phyloP scores from a whole-genome alignment of 1,140 invertebrate genomes.

The Camponotus vicinus region DNA sequence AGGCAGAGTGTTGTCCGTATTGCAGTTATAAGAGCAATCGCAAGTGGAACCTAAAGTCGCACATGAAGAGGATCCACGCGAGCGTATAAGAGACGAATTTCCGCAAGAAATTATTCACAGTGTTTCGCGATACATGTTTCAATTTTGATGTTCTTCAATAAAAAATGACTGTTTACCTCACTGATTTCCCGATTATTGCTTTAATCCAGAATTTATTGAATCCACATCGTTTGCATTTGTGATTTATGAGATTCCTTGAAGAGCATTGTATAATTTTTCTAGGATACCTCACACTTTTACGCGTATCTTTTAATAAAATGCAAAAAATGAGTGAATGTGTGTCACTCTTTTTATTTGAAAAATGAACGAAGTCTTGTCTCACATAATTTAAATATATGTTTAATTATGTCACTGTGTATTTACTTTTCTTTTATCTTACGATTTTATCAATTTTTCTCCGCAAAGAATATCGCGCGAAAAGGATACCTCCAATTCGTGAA shows the following conservation, averaged over 20 bases:
- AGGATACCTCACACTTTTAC: background rate
- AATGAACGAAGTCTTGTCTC: background rate
- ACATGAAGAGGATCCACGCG: slow-evolving; percentile 81
- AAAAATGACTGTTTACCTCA: slow-evolving; percentile 19
- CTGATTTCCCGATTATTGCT: background rate
- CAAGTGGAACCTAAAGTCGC: slow-evolving; percentile 84
- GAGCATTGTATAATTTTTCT: background rate
- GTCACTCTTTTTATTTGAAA: no score
- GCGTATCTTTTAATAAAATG: no score
- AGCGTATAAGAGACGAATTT: slow-evolving; percentile 14
- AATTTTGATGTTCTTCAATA: slow-evolving; percentile 51
- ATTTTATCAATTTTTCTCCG: slow-evolving; percentile 12
- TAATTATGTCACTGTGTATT: background rate
- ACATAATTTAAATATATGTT: background rate
- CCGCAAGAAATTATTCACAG: background rate
- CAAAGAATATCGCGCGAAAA: background rate
- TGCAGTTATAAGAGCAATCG: slow-evolving; percentile 84
- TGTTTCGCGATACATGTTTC: slow-evolving; percentile 9
- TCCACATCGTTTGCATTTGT: background rate
- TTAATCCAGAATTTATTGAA: background rate
- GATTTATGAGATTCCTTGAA: background rate
- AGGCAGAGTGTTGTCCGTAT: slow-evolving; percentile 84
- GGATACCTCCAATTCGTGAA: background rate
- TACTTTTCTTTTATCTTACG: background rate
- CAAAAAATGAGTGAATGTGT: no score